These are phyloP conservation scores for Mylabris phalerata DNA, from an alignment of 1,140 invertebrate genomes.

Conservation along the genomic window DNA sequence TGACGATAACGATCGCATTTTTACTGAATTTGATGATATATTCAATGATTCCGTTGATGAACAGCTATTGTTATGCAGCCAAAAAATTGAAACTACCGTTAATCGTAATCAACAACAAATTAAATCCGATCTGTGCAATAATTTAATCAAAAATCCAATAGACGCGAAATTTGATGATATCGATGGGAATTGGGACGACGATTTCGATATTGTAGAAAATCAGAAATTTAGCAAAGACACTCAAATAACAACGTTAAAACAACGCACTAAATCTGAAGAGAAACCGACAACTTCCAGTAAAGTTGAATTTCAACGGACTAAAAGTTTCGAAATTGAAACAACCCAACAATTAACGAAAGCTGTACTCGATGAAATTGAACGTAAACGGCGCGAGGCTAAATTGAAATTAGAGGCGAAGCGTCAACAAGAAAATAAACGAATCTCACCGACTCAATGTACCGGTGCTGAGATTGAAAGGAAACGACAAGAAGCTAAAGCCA, in stretches of 20 bases:
- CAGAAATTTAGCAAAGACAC: too few species aligned
- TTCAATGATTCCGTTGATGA: constrained; percentile 37
- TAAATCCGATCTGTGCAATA: background rate
- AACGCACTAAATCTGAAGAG: constrained; percentile 6
- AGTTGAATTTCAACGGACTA: constrained; percentile 27
- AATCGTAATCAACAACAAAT: background rate
- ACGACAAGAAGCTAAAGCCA: constrained; percentile 34
- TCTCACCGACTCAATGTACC: constrained; percentile 17
- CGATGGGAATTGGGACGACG: too few species aligned
- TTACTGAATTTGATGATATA: constrained; percentile 23
- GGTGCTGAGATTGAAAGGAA: constrained; percentile 38
- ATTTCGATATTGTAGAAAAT: too few species aligned
- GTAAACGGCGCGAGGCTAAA: constrained; percentile 34
- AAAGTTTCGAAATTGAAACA: constrained; percentile 27
- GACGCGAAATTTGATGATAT: too few species aligned
- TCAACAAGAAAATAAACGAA: constrained; percentile 2
- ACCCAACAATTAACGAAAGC: background rate
- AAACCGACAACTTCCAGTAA: constrained; percentile 13
- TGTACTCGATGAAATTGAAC: constrained; percentile 32
- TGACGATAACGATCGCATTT: background rate
- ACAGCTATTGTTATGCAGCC: constrained; percentile 32
- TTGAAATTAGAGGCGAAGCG: constrained; percentile 33
- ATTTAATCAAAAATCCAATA: too few species aligned
- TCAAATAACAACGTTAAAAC: constrained; percentile 12
- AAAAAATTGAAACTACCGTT: constrained; percentile 30